Base-by-base conservation (phyloP, 2,888 invertebrate species). In the Platynereis dumerilii region DNA sequence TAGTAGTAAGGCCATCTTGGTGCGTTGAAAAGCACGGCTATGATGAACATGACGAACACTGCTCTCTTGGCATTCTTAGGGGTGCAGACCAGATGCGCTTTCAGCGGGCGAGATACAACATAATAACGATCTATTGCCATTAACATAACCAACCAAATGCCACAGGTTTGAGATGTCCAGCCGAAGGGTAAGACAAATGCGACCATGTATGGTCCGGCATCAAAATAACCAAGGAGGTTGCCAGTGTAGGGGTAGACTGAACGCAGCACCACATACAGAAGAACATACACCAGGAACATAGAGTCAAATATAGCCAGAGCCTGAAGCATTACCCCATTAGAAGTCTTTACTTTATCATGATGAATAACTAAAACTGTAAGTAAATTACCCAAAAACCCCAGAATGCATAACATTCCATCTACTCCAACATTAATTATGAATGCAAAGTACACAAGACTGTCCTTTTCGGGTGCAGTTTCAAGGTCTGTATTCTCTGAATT, bases 41-140 rank as follows among this genome's bases (percentile, higher is more conserved):
- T 55, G 17, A 65, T 22, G 44, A 45, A 27, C 59, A 60, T 29
- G 15, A n/a, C 20, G 1, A 28, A 12, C 1, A 34, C 34, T 10
- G 53, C 60, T 26, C 24, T 2, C 28, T 44, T 45, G n/a, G 65
- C 65, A 53, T 60, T 59, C 28, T 26, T 42, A 2, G 54, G 27
- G n/a, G 59, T 59, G 28, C 65, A 59, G 42, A 39, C 53, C 17
- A 60, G 7, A 17, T 20, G 22, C 17, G 60, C 65, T 26, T 54
- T 54, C 20, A 65, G 59, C 20, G 65, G 65, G 17, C 55, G 27
- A 12, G 55, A 44, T 17, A 65, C 65, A 17, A 65, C 56, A 17
- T 59, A n/a, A 53, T 65, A 65, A 15, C 65, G 59, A 28, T 65
- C 65, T 20, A 65, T 52, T 20, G 65, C 65, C 2, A 65, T 60